Evolutionary conservation across 1,140 invertebrate species (phyloP).

Genomic region (Lasaia peninsularis): DNA sequence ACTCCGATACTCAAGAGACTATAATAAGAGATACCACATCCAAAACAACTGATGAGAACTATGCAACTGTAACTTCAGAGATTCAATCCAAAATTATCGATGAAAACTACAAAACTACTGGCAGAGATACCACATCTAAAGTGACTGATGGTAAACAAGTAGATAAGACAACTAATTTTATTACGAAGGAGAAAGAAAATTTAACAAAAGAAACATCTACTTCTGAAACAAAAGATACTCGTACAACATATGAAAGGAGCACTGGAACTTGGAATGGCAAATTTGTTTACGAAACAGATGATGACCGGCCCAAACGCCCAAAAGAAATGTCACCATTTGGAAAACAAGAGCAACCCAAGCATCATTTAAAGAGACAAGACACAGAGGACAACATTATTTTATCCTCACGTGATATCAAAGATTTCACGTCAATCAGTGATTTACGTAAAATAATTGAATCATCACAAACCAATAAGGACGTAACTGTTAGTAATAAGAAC

Average conservation of each 20-base stretch:
- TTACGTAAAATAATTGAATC: constrained; percentile 65
- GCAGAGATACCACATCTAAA: constrained; percentile 38
- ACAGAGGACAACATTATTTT: constrained; percentile 71
- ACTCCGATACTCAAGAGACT: constrained; percentile 32
- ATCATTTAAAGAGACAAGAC: constrained; percentile 67
- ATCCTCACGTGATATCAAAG: constrained; percentile 69
- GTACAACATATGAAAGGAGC: constrained; percentile 65
- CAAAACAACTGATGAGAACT: constrained; percentile 39
- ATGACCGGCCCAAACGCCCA: constrained; percentile 57
- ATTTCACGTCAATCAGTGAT: constrained; percentile 70
- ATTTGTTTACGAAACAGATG: constrained; percentile 64
- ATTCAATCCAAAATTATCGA: background rate
- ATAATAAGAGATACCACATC: constrained; percentile 40
- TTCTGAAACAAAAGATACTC: constrained; percentile 59
- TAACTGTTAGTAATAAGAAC: constrained; percentile 68
- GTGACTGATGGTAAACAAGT: constrained; percentile 44
- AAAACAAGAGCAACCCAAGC: constrained; percentile 57
- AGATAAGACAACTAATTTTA: constrained; percentile 52
- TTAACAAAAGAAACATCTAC: constrained; percentile 49
- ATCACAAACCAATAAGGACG: constrained; percentile 57
- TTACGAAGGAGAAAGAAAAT: constrained; percentile 55
- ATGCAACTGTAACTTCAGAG: constrained; percentile 21
- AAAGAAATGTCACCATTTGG: constrained; percentile 68
- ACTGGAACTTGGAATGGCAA: constrained; percentile 71
- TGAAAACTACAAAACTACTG: constrained; percentile 30